These are phyloP conservation scores for Trichoplusia ni DNA, from an alignment of 1,140 invertebrate genomes.

Conservation along the genomic window DNA sequence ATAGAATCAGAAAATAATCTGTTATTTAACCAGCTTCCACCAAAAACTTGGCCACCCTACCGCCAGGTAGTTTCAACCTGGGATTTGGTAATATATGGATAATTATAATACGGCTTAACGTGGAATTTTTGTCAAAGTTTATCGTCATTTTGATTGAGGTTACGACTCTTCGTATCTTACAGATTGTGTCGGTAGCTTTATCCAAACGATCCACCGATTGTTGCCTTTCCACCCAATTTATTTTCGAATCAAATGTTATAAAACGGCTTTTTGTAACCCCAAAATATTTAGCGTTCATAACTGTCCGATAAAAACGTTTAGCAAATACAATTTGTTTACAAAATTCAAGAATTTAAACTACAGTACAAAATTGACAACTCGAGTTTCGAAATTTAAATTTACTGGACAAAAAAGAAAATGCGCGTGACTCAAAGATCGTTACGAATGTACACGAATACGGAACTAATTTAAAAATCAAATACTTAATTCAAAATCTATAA, in stretches of 20 bases:
- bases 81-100: constrained; percentile 76
- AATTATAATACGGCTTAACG: constrained; percentile 77
- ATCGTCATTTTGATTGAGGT: constrained; percentile 78
- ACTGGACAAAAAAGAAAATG: too few relatives aligned
- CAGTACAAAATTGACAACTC: too few relatives aligned
- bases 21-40: neutral
- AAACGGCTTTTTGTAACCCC: too few relatives aligned
- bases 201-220: neutral
- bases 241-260: too few relatives aligned
- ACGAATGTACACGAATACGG: neutral
- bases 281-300: too few relatives aligned
- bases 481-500: neutral
- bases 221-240: too few relatives aligned
- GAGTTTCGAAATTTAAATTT: too few relatives aligned
- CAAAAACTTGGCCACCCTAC: neutral
- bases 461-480: neutral
- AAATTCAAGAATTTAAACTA: too few relatives aligned
- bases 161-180: constrained; percentile 56
- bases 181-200: constrained; percentile 67
- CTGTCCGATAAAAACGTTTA: too few relatives aligned
- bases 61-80: constrained; percentile 67
- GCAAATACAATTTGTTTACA: too few relatives aligned
- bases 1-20: neutral
- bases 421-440: too few relatives aligned
- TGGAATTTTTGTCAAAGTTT: constrained; percentile 80